A percentile compares a stretch with the other conserved stretches of the same genome.
These are phyloP conservation scores for Trissonchulus sp. DNA, from an alignment of 2,888 invertebrate species.

Conservation along the genomic window DNA sequence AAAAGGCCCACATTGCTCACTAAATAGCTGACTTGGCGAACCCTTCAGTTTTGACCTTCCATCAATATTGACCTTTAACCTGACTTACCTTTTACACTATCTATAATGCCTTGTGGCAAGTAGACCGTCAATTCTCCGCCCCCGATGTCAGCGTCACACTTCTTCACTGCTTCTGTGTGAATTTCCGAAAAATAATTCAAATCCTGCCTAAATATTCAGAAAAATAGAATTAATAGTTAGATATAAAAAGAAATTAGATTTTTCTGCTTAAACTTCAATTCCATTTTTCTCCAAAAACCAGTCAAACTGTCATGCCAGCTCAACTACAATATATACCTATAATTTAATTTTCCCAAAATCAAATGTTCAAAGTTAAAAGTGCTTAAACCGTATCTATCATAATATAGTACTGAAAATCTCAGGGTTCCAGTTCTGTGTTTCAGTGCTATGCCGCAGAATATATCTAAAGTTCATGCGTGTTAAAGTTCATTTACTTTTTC, in stretches of 20 bases:
- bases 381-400: too few relatives aligned
- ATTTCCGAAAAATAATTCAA: neutral
- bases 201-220: slow-evolving; percentile 28
- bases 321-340: too few relatives aligned
- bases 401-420: too few relatives aligned
- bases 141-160: slow-evolving; percentile 18
- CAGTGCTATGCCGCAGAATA: too few relatives aligned
- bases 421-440: too few relatives aligned
- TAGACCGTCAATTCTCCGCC: slow-evolving; percentile 25
- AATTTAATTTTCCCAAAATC: too few relatives aligned
- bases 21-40: too few relatives aligned
- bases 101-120: slow-evolving; percentile 11
- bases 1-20: too few relatives aligned
- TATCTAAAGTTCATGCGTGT: too few relatives aligned
- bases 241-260: neutral
- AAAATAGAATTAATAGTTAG: neutral
- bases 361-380: too few relatives aligned
- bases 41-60: neutral
- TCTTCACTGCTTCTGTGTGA: neutral
- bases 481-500: too few relatives aligned
- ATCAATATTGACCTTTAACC: neutral
- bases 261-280: too few relatives aligned
- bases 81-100: neutral
- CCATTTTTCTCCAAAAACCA: neutral
- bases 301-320: neutral